Evolutionary conservation across 2,888 invertebrate genomes (phyloP), one percentile per base, ranked within the genome.

Genomic region (Papilio demoleus): DNA sequence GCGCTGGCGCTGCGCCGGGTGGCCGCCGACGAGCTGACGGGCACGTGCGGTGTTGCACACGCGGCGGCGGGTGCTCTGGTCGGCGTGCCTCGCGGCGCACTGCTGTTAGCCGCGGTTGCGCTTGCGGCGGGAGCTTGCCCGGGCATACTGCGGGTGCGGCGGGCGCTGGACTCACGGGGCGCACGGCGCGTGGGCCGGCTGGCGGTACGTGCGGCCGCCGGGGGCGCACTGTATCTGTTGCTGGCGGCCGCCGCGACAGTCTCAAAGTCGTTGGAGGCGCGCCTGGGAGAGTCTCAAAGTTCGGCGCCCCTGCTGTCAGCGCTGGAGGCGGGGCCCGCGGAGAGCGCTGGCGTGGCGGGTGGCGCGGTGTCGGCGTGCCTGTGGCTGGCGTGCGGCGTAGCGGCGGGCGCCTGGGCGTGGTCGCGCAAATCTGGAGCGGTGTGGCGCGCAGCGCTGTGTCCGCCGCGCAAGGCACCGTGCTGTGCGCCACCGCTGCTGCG

Each of bases 1-100:
- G 96, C 97, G 19, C 87, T 98, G 42, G 95, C 97, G 38, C 94
- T 97, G 78, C 94, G 96, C 36, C 94, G 95, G 75, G 96, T 97
- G 5, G 95, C 96, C 19, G 96, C 95, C 1, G 95, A 96, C 76
- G 97, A 97, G 81, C 86, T 97, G 72, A 97, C 96, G 0, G 97
- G 97, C 1, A 94, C 97, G 67, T 98, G 98, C 80, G 96, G 95
- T n/a, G 95, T 97, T 12, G 90, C 93, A 64, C 89, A 93, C 76
- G 84, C 93, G 79, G 87, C 94, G 72, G 94, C 94, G 0, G 90
- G 95, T 5, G 93, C 95, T 75, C 92, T 95, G 82, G 90, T 95
- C 82, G 92, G 93, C 77, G 82, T 95, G 77, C 87, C 97, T 81
- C 80, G 94, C 87, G 88, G 94, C 72, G 90, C 95, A 5, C 90